phyloP scores from a whole-genome alignment of 1,140 invertebrate species.

The Venustaconcha ellipsiformis region DNA sequence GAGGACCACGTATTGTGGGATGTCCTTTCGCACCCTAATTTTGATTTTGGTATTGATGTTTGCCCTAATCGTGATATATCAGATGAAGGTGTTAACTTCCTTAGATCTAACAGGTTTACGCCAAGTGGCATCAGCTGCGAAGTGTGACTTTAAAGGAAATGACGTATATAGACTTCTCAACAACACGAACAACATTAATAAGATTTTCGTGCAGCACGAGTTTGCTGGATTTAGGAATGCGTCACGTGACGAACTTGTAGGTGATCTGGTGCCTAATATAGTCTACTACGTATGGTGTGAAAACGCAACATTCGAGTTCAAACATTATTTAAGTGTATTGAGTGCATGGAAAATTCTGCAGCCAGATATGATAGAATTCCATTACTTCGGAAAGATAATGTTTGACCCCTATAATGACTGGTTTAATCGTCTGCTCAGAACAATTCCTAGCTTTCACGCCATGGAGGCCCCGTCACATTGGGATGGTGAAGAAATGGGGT shows the following conservation, averaged over 20 bases:
- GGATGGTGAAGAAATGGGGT: constrained; percentile 31
- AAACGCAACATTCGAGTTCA: constrained; percentile 44
- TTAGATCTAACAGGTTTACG: no score
- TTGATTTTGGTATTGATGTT: no score
- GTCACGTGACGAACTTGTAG: background rate
- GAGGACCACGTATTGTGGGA: no score
- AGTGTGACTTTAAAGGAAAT: no score
- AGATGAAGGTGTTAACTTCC: no score
- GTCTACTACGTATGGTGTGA: constrained; percentile 50
- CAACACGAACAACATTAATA: background rate
- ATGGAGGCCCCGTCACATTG: constrained; percentile 28
- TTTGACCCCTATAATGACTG: constrained; percentile 48
- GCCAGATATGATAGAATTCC: constrained; percentile 50
- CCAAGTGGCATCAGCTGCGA: no score
- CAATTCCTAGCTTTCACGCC: constrained; percentile 35
- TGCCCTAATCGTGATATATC: no score
- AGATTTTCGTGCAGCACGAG: constrained; percentile 14
- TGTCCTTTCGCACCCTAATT: no score
- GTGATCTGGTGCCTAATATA: constrained; percentile 29
- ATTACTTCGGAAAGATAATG: constrained; percentile 7
- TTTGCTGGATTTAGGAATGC: constrained; percentile 7
- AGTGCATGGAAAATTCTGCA: constrained; percentile 48
- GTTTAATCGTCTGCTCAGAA: constrained; percentile 37
- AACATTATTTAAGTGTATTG: constrained; percentile 53
- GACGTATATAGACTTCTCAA: no score